Base-by-base conservation (phyloP, 2,797 vertebrate species). In the Diceros bicornis region DNA sequence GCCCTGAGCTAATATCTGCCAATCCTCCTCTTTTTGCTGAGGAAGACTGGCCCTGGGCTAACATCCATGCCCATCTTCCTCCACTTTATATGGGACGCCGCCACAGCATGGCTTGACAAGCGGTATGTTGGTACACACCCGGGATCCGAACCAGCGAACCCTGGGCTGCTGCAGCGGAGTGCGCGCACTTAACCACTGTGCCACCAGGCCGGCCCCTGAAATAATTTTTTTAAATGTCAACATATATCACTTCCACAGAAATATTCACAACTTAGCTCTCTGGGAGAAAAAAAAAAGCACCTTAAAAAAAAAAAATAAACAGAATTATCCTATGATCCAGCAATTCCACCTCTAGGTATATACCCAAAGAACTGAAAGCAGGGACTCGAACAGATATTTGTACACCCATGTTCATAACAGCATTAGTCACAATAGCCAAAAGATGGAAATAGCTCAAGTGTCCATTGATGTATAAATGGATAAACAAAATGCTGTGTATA, bases 181-280 rank as follows among this genome's bases (percentile, higher is more conserved):
- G 12, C 2, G 47, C 47, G 11, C 9, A 50, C 12, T 50, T 50
- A 50, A 50, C 47, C 10, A 9, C 47, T 50, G 12, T 2, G 47
- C 47, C 47, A 50, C 47, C 12, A 12, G 47, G 47, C 47, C 12
- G 47, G 10, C 47, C 47, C 47, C 47, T 50, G 20, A 62, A 82
- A 37, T 71, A 57, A 68, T 44, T 94, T 44, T n/a, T 23, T 0
- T 16, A 47, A 74, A 91, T 3, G 7, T 91, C 32, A 94, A 18
- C 13, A 66, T 84, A 74, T 62, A 71, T 44, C 32, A 71, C 74
- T 97, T 89, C 29, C 85, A 85, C 17, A 95, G 61, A 93, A 89
- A 91, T 17, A 74, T 47, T 85, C 29, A 96, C 44, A 82, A 77
- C 18, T 90, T 79, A 69, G 29, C 16, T 91, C 25, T 96, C 41